Evolutionary conservation across 2,797 vertebrate species (phyloP).

Genomic region (Remorina albescens): DNA sequence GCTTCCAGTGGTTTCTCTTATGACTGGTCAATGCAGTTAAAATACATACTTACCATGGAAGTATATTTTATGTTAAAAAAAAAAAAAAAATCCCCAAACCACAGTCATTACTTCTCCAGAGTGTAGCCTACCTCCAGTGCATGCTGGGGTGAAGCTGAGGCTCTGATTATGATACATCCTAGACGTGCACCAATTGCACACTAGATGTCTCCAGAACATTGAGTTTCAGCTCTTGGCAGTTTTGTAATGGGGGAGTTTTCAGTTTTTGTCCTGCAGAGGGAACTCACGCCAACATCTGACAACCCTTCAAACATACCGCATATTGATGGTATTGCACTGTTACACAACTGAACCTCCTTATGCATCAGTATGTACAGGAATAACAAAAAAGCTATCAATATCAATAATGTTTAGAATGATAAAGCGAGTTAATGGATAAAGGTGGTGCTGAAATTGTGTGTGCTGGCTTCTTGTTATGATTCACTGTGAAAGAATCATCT

Average conservation of each 20-base stretch:
- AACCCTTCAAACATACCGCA: background rate
- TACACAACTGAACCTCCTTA: background rate
- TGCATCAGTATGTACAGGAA: background rate
- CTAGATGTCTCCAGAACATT: conserved; percentile 28
- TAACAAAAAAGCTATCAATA: too few relatives aligned
- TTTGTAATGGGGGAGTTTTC: background rate
- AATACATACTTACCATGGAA: background rate
- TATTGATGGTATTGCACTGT: background rate
- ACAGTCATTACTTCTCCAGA: background rate
- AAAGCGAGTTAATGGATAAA: too few relatives aligned
- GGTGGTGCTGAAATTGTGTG: background rate
- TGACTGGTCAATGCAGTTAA: background rate
- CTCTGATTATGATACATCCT: background rate
- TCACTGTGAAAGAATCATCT: background rate
- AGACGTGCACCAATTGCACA: background rate
- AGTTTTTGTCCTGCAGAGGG: conserved; percentile 52
- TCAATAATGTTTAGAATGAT: background rate
- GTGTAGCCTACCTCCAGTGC: background rate
- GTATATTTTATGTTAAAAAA: background rate
- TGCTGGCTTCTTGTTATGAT: background rate
- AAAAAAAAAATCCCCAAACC: too few relatives aligned
- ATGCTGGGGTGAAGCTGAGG: background rate
- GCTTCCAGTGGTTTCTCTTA: conserved; percentile 20
- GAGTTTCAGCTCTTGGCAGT: background rate
- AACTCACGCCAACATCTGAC: background rate